Conservation (phyloP, 2,888 invertebrate genomes). For the Microchrysa polita region DNA sequence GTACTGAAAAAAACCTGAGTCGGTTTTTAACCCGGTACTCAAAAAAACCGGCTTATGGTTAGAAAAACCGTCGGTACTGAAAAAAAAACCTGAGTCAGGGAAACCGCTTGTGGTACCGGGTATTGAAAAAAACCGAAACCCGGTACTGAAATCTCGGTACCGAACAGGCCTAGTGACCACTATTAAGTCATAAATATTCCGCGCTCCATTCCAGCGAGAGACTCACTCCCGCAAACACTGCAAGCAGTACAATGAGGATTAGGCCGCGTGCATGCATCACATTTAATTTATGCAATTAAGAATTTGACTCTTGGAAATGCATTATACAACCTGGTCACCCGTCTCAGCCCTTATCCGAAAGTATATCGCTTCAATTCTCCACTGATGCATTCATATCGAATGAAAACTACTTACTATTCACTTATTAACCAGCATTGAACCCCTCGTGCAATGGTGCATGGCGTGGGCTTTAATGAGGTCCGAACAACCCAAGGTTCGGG, state of each 20-base stretch:
- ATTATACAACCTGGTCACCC: background rate
- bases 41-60: too few species aligned
- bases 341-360: conserved; percentile 36
- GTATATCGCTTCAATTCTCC: conserved; percentile 9
- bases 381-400: background rate
- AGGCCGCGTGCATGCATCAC: conserved; percentile 30
- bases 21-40: too few species aligned
- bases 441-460: conserved; percentile 38
- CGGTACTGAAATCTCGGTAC: too few species aligned
- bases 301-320: conserved; percentile 24
- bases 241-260: conserved; percentile 23
- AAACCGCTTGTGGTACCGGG: too few species aligned
- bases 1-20: too few species aligned
- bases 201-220: conserved; percentile 12
- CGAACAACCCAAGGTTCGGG: background rate
- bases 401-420: conserved; percentile 13
- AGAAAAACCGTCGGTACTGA: too few species aligned
- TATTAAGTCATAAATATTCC: conserved; percentile 43
- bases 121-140: too few species aligned
- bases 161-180: too few species aligned
- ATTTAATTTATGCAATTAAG: conserved; percentile 44
- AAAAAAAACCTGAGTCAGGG: too few species aligned
- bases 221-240: background rate
- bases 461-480: conserved; percentile 35
- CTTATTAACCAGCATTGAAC: conserved; percentile 39